Percentiles rank a stretch among this genome's conserved stretches.
Evolutionary conservation across 30 jellyfish, hydroid and myxozoan species (phyloP).

Genomic region (Morbakka virulenta): DNA sequence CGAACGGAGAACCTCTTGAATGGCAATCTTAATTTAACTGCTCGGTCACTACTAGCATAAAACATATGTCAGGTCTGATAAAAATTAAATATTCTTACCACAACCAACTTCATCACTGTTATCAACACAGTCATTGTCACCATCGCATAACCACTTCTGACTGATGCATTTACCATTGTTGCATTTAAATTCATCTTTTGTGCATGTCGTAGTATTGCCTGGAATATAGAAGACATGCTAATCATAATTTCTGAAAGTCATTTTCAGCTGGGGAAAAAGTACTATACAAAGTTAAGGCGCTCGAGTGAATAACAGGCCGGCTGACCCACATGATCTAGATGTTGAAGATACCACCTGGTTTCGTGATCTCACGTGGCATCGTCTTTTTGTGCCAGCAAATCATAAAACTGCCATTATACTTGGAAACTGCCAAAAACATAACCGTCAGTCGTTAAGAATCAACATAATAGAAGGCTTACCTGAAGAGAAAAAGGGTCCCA

Average conservation of each 20-base stretch:
- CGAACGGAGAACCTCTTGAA: no score
- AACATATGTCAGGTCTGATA: no score
- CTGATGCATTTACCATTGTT: conserved; percentile 69
- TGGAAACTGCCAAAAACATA: background rate
- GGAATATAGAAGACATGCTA: background rate
- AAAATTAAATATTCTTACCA: background rate
- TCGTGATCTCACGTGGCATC: no score
- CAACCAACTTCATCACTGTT: conserved; percentile 54
- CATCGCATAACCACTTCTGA: conserved; percentile 68
- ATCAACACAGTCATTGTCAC: conserved; percentile 79
- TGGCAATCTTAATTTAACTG: no score
- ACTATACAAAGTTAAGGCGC: no score
- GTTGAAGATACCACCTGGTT: no score
- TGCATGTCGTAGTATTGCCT: conserved; percentile 48
- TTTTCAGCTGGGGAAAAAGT: background rate
- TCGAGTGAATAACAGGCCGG: no score
- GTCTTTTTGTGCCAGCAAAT: no score
- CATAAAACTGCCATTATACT: background rate
- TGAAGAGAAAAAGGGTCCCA: no score
- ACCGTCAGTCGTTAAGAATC: background rate
- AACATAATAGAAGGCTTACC: no score
- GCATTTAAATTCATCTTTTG: conserved; percentile 54
- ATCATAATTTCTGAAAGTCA: background rate
- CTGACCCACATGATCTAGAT: no score
- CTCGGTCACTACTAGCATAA: no score